Percentiles rank a stretch among this genome's conserved stretches.
These are phyloP conservation scores for Apis mellifera DNA, from an alignment of 1,140 invertebrate species.

Conservation along the genomic window Amel_HAv3.1 CM009932.2:14196501-14197000, in stretches of 20 bases:
- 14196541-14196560: constrained; percentile 64
- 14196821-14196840: not conserved
- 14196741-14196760: not conserved
- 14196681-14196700: not conserved
- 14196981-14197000: not conserved
- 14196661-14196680: not conserved
- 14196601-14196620: not conserved
- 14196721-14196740: not conserved
- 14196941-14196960: not conserved
- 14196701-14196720: not conserved
- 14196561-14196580: constrained; percentile 27
- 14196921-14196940: constrained; percentile 34
- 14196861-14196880: constrained; percentile 1
- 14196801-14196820: not conserved
- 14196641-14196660: not conserved
- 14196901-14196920: constrained; percentile 29
- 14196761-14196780: not conserved
- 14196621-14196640: constrained; percentile 11
- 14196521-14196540: constrained; percentile 75
- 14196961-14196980: not conserved
- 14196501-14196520: constrained; percentile 79
- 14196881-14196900: constrained; percentile 30
- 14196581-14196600: not conserved
- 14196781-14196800: not conserved
- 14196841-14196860: constrained; percentile 5